Evolutionary conservation across 2,113 vertebrate genomes (phyloP).

Genomic region (Onychostoma macrolepis): DNA sequence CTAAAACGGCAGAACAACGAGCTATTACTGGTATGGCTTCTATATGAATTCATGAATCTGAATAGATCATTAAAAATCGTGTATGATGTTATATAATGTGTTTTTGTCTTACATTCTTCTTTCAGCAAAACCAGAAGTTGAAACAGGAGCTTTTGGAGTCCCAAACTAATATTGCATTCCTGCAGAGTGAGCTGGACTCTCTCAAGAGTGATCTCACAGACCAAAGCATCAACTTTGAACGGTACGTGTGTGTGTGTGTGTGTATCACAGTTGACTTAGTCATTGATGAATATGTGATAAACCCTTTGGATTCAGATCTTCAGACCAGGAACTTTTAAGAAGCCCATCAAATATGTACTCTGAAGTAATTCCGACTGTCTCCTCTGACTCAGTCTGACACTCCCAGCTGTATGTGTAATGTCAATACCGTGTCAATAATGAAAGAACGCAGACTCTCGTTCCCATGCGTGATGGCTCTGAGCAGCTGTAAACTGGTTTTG

Average conservation of each 20-base stretch:
- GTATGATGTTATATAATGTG: neutral
- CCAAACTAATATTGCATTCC: conserved; percentile 89
- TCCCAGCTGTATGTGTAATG: neutral
- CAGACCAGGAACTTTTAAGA: neutral
- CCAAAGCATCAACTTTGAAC: conserved; percentile 88
- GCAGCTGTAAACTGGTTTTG: conserved; percentile 43
- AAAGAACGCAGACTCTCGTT: neutral
- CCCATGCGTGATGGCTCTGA: neutral
- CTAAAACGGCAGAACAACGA: conserved; percentile 89
- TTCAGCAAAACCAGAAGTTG: conserved; percentile 91
- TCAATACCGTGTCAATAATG: neutral
- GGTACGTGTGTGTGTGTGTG: conserved; percentile 68
- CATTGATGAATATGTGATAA: conserved; percentile 1
- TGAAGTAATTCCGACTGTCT: neutral
- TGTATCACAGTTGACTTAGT: neutral
- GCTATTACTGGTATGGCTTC: conserved; percentile 83
- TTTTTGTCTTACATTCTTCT: neutral
- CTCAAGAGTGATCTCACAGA: conserved; percentile 92
- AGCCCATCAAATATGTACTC: neutral
- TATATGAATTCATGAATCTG: too few species aligned
- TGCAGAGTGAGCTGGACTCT: conserved; percentile 92
- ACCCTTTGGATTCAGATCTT: neutral
- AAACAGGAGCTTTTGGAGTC: conserved; percentile 93
- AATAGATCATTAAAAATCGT: neutral
- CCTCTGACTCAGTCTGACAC: neutral